Percentiles rank a stretch among this genome's conserved stretches.
phyloP scores from a whole-genome alignment of 2,113 vertebrate genomes.

The Mus spicilegus region DNA sequence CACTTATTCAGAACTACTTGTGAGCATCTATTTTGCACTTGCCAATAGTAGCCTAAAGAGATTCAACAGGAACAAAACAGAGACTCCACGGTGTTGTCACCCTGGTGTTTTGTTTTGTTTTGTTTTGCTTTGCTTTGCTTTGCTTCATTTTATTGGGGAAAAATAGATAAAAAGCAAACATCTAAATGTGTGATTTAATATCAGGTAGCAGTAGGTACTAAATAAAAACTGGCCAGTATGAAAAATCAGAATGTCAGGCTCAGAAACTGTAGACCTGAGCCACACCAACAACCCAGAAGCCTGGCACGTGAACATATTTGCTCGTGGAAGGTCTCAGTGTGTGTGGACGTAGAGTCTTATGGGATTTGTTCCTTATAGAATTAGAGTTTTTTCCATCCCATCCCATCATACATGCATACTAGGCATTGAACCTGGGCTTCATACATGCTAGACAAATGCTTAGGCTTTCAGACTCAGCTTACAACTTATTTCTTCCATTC shows the following conservation, averaged over 20 bases:
- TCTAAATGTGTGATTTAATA: slow-evolving; percentile 9
- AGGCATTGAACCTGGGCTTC: neutral
- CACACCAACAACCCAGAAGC: neutral
- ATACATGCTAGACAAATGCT: neutral
- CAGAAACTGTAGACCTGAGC: neutral
- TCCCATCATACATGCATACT: neutral
- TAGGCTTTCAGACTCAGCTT: neutral
- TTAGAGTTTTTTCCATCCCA: neutral
- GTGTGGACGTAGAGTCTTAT: neutral
- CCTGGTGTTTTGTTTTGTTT: too few species aligned
- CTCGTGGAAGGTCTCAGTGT: neutral
- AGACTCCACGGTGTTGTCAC: neutral
- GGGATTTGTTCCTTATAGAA: neutral
- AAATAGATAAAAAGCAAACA: neutral
- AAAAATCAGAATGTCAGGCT: neutral
- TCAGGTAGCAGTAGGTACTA: neutral
- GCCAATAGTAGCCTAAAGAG: neutral
- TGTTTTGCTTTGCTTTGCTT: neutral
- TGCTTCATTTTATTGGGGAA: neutral
- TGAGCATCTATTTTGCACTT: neutral
- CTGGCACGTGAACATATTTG: neutral
- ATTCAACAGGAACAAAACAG: neutral
- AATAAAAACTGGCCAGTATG: slow-evolving; percentile 22
- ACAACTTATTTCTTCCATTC: neutral
- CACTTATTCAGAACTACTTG: neutral